Conservation (phyloP, 2,113 vertebrate genomes). For the Tragelaphus strepsiceros region DNA sequence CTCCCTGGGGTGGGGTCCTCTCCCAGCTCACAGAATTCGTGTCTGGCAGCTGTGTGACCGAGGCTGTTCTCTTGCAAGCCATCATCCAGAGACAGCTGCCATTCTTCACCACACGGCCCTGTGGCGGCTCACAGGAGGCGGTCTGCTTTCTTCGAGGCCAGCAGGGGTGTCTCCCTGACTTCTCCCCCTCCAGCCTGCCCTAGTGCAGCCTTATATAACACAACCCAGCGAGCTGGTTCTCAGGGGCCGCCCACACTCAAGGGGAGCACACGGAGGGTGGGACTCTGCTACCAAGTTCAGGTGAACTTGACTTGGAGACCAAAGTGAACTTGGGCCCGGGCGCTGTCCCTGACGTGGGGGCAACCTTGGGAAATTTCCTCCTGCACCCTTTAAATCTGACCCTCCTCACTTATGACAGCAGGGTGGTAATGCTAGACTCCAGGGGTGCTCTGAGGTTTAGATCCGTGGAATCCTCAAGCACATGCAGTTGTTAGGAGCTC, state of each 20-base stretch:
- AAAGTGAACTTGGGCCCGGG: background rate
- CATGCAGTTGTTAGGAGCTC: background rate
- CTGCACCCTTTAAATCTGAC: background rate
- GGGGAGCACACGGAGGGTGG: background rate
- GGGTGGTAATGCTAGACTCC: background rate
- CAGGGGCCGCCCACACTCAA: background rate
- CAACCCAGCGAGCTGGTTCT: background rate
- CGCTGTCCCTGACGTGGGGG: background rate
- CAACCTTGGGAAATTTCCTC: background rate
- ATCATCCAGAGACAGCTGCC: background rate
- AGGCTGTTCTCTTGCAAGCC: background rate
- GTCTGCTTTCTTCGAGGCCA: background rate
- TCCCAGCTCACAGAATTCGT: background rate
- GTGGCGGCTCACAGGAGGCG: background rate
- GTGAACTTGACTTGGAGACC: conserved; percentile 3
- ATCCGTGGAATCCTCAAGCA: background rate
- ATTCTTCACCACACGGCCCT: background rate
- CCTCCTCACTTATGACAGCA: background rate
- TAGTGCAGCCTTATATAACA: background rate
- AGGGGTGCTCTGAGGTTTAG: background rate
- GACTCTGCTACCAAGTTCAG: background rate
- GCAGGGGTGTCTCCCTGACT: background rate
- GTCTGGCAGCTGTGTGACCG: background rate
- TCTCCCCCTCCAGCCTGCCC: background rate
- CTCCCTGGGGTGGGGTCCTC: background rate